Base-by-base conservation (phyloP, 2,888 invertebrate species). In the Rugalucina vietnamica region DNA sequence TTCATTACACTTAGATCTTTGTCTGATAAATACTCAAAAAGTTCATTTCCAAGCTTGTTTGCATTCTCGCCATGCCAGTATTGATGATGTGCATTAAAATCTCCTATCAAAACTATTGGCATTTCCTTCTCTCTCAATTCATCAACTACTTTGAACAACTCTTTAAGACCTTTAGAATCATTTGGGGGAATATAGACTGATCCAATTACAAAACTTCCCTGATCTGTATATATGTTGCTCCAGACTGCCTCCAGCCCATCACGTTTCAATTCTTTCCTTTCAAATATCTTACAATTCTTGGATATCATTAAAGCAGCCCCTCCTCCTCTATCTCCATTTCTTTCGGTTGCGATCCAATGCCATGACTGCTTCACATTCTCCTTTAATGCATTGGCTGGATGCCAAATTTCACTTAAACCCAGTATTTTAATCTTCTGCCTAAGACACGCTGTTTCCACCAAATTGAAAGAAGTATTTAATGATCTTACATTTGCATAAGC, bases 61-160 rank as follows among this genome's bases (percentile, higher is more conserved):
- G 18, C n/a, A 21, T 3, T 49, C 12, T 29, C 34, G 39, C 69
- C 74, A 69, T 74, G 3, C 79, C 79, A 79, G 21, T 74, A 79
- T 29, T 72, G 73, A 54, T 79, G 79, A 14, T 74, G 74, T 3
- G 79, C 79, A 74, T 65, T 79, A 10, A 74, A 69, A 24, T 79
- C 79, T 2, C 79, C 79, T n/a, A 74, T n/a, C 8, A 79, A 5
- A 1, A 79, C 8, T 27, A 79, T 18, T 43, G 79, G 79, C 21
- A 65, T 10, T 0, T 37, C 24, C 12, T 50, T 1, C 0, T 10
- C 34, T 0, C 0, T 18, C 1, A 50, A 32, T 29, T 1, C 49
- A 21, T 74, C 36, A 14, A 79, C 21, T 8, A 74, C 50, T n/a
- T 37, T 32, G 1, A 74, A 27, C 1, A 79, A 60, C 1, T 27